Evolutionary conservation across 2,113 vertebrate species (phyloP).

Genomic region (Capreolus pygargus): DNA sequence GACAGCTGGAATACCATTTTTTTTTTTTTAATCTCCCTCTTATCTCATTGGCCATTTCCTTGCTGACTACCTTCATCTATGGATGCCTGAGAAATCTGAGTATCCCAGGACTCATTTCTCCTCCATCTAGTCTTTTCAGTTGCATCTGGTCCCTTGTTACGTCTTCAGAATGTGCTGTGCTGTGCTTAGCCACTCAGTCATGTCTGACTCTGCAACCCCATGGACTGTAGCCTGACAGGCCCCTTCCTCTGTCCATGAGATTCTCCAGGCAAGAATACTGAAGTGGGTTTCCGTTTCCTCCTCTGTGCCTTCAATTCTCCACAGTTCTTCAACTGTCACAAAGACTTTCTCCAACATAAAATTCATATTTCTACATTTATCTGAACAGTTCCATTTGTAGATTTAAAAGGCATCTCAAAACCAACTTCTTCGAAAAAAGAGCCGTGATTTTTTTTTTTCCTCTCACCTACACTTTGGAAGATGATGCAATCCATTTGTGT

Average conservation of each 20-base stretch:
- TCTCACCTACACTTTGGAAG: neutral
- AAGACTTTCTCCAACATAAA: neutral
- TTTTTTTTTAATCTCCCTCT: neutral
- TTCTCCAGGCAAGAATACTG: neutral
- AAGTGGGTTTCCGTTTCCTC: neutral
- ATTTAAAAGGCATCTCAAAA: neutral
- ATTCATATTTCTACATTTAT: neutral
- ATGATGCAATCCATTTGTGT: neutral
- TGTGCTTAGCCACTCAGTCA: neutral
- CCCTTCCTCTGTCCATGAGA: neutral
- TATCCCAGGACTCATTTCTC: neutral
- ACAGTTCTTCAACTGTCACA: neutral
- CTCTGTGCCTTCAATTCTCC: fast-evolving
- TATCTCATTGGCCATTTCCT: neutral
- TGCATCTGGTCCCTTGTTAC: too few relatives aligned
- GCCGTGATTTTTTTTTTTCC: neutral
- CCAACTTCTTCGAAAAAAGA: neutral
- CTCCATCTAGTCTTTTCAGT: neutral
- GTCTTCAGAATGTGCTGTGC: neutral
- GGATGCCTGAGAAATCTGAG: neutral
- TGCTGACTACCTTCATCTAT: neutral
- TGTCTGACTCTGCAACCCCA: neutral
- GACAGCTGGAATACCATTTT: fast-evolving
- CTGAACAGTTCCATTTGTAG: neutral
- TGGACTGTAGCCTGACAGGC: neutral